Conservation (phyloP, 2,888 invertebrate species). For the Dolichomitus sp. region DNA sequence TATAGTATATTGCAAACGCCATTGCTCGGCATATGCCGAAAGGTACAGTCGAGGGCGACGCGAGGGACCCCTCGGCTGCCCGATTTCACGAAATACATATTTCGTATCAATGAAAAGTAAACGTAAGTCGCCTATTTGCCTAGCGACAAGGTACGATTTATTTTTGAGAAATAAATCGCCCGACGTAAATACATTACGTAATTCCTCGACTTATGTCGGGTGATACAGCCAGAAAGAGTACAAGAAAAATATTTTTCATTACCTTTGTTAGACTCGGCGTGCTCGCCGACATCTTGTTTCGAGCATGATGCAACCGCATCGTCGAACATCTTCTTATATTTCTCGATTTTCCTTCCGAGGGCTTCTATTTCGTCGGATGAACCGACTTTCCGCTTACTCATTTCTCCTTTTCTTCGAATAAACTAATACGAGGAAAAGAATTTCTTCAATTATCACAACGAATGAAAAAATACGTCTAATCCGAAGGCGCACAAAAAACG, state of each 20-base stretch:
- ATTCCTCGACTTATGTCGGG: no score
- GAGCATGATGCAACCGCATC: not conserved
- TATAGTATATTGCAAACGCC: no score
- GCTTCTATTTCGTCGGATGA: conserved; percentile 4
- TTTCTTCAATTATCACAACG: no score
- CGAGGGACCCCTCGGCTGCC: not conserved
- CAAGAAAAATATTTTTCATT: not conserved
- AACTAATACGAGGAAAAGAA: no score
- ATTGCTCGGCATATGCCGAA: not conserved
- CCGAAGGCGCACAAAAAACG: not conserved
- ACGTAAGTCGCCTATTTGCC: not conserved
- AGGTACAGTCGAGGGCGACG: not conserved
- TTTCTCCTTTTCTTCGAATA: no score
- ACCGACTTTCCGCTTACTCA: conserved; percentile 13
- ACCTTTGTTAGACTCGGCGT: not conserved
- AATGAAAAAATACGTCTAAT: not conserved
- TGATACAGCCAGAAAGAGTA: not conserved
- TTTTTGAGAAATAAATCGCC: not conserved
- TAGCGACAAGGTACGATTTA: not conserved
- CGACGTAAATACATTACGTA: not conserved
- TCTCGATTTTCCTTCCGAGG: not conserved
- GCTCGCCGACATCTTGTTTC: not conserved
- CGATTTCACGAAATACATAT: no score
- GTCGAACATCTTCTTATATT: conserved; percentile 1
- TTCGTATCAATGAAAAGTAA: no score